These are phyloP conservation scores for Lasius fuliginosus DNA, from an alignment of 2,888 invertebrate genomes.

Conservation along the genomic window DNA sequence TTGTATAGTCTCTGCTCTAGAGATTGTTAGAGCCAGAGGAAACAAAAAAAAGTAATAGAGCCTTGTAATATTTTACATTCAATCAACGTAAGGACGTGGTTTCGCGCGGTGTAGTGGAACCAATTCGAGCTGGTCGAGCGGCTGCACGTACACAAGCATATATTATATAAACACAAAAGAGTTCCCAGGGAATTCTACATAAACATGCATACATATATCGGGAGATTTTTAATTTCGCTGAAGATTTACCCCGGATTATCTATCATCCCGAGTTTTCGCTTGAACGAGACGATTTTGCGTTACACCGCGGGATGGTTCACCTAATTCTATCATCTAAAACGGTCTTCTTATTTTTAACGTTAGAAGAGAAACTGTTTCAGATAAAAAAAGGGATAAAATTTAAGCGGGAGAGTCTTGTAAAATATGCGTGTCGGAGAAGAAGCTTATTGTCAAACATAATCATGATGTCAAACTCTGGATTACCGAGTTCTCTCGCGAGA, in stretches of 20 bases:
- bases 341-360: constrained; percentile 26
- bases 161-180: neutral
- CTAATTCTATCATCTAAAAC: constrained; percentile 27
- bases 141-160: constrained; percentile 2
- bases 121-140: constrained; percentile 11
- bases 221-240: neutral
- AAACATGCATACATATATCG: neutral
- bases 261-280: neutral
- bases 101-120: neutral
- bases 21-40: constrained; percentile 30
- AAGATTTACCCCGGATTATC: neutral
- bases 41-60: constrained; percentile 47
- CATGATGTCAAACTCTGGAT: constrained; percentile 26
- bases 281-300: neutral
- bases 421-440: neutral
- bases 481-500: constrained; percentile 25
- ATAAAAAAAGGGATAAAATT: neutral
- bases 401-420: neutral
- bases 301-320: neutral
- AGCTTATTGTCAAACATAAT: neutral
- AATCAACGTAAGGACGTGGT: constrained; percentile 29
- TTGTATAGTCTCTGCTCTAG: constrained; percentile 30
- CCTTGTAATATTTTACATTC: constrained; percentile 44
- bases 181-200: neutral
- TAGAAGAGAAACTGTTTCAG: constrained; percentile 31